Base-by-base conservation (phyloP, 2,113 vertebrate species). In the Xiphias gladius region DNA sequence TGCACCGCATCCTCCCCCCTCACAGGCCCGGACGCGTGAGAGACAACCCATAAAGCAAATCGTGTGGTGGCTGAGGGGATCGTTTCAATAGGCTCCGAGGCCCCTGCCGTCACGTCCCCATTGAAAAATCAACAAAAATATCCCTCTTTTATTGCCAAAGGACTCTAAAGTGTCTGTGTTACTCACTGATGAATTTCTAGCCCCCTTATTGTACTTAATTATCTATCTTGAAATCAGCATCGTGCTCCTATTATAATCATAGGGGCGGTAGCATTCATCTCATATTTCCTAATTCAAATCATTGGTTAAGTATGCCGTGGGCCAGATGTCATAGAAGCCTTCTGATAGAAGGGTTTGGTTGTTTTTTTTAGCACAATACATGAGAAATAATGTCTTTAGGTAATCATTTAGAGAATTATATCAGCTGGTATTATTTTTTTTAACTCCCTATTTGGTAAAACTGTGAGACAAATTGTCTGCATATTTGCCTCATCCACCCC, bases 51-150 rank as follows among this genome's bases (percentile, higher is more conserved):
- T 0, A 1, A 0, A 69, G 84, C 87, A 3, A 89, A 89, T 83
- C 30, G 26, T 1, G 26, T 24, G 77, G 22, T 11, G 22, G 75
- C 26, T 67, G 22, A 77, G 30, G 24, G 26, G 71, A 5, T 19
- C n/a, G 0, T 61, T 35, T 79, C 12, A 91, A n/a, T 89, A 85
- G 88, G 86, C 58, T 80, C 13, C 12, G 4, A 43, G 46, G 9
- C 7, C 16, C 26, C 7, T 10, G 28, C 48, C 79, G 76, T 88
- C 86, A 82, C 35, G 63, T 65, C 39, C 48, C 39, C 46, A 1
- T 59, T 78, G 52, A 26, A 64, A 82, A 82, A 76, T 30, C 61
- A 58, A 63, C 41, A 62, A 24, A n/a, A 30, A 63, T 62, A 24
- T 66, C 2, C 12, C 35, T 67, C 22, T 28, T 41, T 66, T 68